These are phyloP conservation scores for Batillaria attramentaria DNA, from an alignment of 1,140 invertebrate species.

Conservation along the genomic window DNA sequence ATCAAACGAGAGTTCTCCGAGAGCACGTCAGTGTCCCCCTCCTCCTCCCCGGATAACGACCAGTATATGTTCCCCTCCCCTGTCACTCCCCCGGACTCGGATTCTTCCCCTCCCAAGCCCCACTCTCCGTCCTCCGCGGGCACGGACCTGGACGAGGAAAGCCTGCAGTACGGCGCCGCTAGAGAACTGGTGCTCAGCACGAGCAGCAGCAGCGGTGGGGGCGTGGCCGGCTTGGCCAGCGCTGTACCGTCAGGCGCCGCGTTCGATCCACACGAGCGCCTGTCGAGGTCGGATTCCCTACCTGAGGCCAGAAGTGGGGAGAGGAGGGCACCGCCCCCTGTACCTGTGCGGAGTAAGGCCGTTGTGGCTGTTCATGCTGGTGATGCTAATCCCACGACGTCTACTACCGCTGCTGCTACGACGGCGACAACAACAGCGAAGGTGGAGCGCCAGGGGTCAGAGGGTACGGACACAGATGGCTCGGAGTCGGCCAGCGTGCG, in stretches of 20 bases:
- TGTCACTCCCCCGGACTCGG: slow-evolving; percentile 67
- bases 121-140: slow-evolving; percentile 65
- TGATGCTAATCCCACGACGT: no score
- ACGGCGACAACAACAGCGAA: no score
- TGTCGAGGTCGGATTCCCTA: neutral
- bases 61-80: slow-evolving; percentile 65
- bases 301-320: no score
- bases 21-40: slow-evolving; percentile 64
- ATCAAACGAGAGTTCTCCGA: slow-evolving; percentile 66
- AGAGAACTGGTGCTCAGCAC: neutral
- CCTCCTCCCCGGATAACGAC: slow-evolving; percentile 63
- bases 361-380: slow-evolving; percentile 30
- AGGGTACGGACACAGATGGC: slow-evolving; percentile 57
- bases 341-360: slow-evolving; percentile 7
- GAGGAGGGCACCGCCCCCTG: slow-evolving; percentile 21
- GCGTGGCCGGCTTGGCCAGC: neutral
- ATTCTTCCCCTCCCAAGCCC: slow-evolving; percentile 68
- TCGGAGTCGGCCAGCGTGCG: slow-evolving; percentile 40
- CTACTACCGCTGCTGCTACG: no score
- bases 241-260: no score
- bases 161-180: slow-evolving; percentile 27
- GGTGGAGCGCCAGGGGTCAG: slow-evolving; percentile 49
- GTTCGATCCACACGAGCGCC: no score
- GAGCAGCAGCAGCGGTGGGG: neutral
- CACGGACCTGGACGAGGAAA: slow-evolving; percentile 61